A percentile compares a stretch with the other conserved stretches of the same genome.
These are phyloP conservation scores for Staurois parvus DNA, from an alignment of 2,797 vertebrate species.

Conservation along the genomic window DNA sequence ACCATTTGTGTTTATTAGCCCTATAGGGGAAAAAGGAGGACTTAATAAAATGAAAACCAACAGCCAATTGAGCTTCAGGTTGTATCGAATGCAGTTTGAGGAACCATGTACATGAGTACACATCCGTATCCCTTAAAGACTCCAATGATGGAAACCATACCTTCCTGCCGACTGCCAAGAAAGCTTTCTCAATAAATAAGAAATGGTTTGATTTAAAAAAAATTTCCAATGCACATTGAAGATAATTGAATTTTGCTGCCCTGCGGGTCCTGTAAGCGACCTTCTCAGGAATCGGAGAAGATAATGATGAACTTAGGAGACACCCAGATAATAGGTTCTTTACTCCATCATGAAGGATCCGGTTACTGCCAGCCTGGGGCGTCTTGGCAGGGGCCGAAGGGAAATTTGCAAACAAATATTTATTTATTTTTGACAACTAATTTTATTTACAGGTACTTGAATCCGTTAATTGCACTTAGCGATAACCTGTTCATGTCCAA, in stretches of 20 bases:
- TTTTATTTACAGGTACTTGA: slow-evolving; percentile 58
- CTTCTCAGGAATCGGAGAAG: slow-evolving; percentile 56
- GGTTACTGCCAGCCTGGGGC: slow-evolving; percentile 34
- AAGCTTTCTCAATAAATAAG: slow-evolving; percentile 49
- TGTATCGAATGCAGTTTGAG: not conserved
- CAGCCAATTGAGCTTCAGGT: not conserved
- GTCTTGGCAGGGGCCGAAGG: slow-evolving; percentile 29
- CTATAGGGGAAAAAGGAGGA: not conserved
- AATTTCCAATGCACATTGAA: slow-evolving; percentile 41
- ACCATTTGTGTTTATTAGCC: not conserved
- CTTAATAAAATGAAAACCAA: not conserved
- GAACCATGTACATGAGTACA: not conserved
- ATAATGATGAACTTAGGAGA: slow-evolving; percentile 60
- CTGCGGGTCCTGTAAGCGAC: slow-evolving; percentile 52
- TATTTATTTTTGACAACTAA: slow-evolving; percentile 61
- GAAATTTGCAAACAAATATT: slow-evolving; percentile 52
- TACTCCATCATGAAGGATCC: slow-evolving; percentile 30
- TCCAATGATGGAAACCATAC: not conserved
- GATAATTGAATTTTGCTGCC: slow-evolving; percentile 48
- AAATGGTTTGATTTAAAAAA: slow-evolving; percentile 32
- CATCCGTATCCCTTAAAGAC: not conserved
- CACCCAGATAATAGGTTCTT: slow-evolving; percentile 57
- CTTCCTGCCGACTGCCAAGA: slow-evolving; percentile 20
- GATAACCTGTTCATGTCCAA: not conserved
- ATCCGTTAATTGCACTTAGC: slow-evolving; percentile 5